Conservation (phyloP, 2,888 invertebrate species). For the Nomada ruficornis region DNA sequence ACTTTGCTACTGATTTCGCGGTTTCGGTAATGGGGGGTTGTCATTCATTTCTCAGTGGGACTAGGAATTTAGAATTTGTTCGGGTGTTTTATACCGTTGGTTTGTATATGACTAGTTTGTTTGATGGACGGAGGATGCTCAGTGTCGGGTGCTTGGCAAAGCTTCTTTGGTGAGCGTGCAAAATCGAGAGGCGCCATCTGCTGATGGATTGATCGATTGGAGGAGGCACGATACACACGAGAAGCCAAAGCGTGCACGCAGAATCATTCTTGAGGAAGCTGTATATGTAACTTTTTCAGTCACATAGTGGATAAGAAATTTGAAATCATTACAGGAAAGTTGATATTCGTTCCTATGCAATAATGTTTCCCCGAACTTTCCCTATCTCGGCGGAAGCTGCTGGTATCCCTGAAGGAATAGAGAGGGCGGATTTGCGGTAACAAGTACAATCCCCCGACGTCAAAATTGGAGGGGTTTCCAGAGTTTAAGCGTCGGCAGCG, state of each 20-base stretch:
- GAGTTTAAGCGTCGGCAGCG: neutral
- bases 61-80: too few relatives aligned
- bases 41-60: too few relatives aligned
- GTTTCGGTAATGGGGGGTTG: too few relatives aligned
- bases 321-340: neutral
- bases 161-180: neutral
- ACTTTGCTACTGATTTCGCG: too few relatives aligned
- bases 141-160: neutral
- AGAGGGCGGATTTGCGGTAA: conserved; percentile 17
- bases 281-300: too few relatives aligned
- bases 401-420: neutral
- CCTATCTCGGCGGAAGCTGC: neutral
- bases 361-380: neutral
- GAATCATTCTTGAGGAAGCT: too few relatives aligned
- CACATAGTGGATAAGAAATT: too few relatives aligned
- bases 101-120: neutral
- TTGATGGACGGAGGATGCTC: neutral
- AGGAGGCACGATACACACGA: neutral
- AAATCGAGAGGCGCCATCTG: neutral
- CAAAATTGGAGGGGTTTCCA: conserved; percentile 28
- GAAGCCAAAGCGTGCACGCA: too few relatives aligned
- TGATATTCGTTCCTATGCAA: neutral
- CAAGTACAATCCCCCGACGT: conserved; percentile 6
- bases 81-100: neutral
- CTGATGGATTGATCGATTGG: neutral